phyloP scores from a whole-genome alignment of 1,140 invertebrate genomes.

The Drosophila tsacasi region DNA sequence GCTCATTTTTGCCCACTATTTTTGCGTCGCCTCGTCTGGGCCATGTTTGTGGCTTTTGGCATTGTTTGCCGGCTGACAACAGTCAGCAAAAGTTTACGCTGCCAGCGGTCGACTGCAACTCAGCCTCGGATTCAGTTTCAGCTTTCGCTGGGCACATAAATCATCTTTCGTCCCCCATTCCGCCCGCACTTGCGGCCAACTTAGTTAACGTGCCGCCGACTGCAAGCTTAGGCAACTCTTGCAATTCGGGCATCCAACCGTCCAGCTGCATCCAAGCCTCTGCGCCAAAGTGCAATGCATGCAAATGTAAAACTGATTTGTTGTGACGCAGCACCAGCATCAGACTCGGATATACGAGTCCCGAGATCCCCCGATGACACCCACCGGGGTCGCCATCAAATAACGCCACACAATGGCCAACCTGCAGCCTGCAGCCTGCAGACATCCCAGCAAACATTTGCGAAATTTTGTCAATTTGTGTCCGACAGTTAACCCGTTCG shows the following conservation, averaged over 20 bases:
- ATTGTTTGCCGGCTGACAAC: slow-evolving; percentile 83
- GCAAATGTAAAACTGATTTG: slow-evolving; percentile 82
- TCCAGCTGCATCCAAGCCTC: slow-evolving; percentile 4
- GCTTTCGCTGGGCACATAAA: slow-evolving; percentile 66
- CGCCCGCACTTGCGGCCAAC: slow-evolving; percentile 41
- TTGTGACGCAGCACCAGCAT: slow-evolving; percentile 66
- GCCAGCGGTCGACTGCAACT: slow-evolving; percentile 53
- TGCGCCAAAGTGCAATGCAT: slow-evolving; percentile 69
- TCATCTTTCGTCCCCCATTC: slow-evolving; percentile 32
- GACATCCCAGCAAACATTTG: slow-evolving; percentile 38
- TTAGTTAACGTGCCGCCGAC: slow-evolving; percentile 70
- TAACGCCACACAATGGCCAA: slow-evolving; percentile 40
- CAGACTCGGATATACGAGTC: slow-evolving; percentile 28
- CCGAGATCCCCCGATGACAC: slow-evolving; percentile 8
- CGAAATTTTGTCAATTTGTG: slow-evolving; percentile 60
- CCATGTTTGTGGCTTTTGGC: slow-evolving; percentile 77
- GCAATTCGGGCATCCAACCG: slow-evolving; percentile 13
- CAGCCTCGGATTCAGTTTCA: slow-evolving; percentile 50
- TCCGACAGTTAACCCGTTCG: slow-evolving; percentile 39
- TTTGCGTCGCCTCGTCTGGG: slow-evolving; percentile 64
- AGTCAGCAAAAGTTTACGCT: slow-evolving; percentile 81
- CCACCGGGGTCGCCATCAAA: slow-evolving; percentile 48
- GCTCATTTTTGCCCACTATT: slow-evolving; percentile 70
- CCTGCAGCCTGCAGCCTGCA: slow-evolving; percentile 19
- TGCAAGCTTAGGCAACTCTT: slow-evolving; percentile 53